Base-by-base conservation (phyloP, 2,113 vertebrate genomes). In the Anguilla rostrata region DNA sequence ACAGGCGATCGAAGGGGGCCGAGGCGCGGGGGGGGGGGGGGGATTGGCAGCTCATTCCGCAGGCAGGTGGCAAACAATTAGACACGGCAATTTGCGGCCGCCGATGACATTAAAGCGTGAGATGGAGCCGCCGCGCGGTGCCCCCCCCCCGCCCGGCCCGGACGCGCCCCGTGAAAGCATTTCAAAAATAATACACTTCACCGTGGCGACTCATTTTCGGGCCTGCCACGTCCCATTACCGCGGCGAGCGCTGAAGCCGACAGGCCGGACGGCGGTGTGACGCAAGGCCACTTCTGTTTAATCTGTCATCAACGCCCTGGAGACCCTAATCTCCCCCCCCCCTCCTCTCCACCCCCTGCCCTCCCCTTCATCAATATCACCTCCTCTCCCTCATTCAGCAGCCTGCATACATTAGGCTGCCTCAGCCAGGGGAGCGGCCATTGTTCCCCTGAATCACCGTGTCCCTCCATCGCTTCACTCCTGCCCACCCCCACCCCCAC, bases 1-100 rank as follows among this genome's bases (percentile, higher is more conserved):
- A 97, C 96, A 96, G 96, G 97, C 97, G 96, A 98, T 96, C 96
- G 96, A 97, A 97, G 95, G 94, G 94, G 34, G 34, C 34, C 34
- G 34, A 34, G 34, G 1, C 34, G 34, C 34, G 34, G 34, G 34
- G 34, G 34, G 34, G 34, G 34, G 34, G 34, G 34, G 91, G 9
- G 53, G 94, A 94, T 95, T 98, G 97, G 97, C 97, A 98, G 97
- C 96, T 98, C 98, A 98, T 99, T 98, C 97, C 96, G 92, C 96
- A 97, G 97, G 97, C 98, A 98, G 98, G 97, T 98, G 98, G 97
- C 96, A 98, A 98, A 99, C 97, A 98, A 99, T 99, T 99, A 99
- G 98, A 99, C 97, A 97, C 96, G 97, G 96, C 97, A 97, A 98
- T 98, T 97, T 97, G 96, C 97, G 95, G 95, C 94, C 94, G 95